Evolutionary conservation across 2,888 invertebrate genomes (phyloP), one percentile per base, ranked within the genome.

Genomic region (Aphidoletes aphidimyza): DNA sequence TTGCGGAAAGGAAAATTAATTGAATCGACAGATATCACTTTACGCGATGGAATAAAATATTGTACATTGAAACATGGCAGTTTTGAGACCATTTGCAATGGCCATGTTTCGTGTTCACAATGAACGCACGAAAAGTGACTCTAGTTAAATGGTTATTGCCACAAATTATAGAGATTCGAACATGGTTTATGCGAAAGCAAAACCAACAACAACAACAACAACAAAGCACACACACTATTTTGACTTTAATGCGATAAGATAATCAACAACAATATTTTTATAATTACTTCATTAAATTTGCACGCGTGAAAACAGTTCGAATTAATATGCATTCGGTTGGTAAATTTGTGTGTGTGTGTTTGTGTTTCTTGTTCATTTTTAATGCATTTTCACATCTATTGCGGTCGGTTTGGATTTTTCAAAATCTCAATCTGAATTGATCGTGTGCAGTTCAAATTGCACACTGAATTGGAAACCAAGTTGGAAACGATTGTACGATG

Each of bases 1-100:
- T 69, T 69, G 69, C 69, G 69, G 69, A 69, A 69, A 69, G 69
- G 69, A 69, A n/a, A 69, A 69, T 69, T 69, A 69, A 69, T 69
- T 69, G 69, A 69, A 69, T 69, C 69, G 69, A 69, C 69, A 69
- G 69, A 69, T 69, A 69, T 69, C 69, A 69, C 69, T 69, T 69
- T n/a, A n/a, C n/a, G 69, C 69, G 69, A 30, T 69, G 69, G 30
- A 69, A n/a, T n/a, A 30, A 30, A 69, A 69, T 30, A 69, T 30
- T 69, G 69, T 69, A 69, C 26, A 69, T n/a, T n/a, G n/a, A n/a
- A n/a, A n/a, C n/a, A n/a, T n/a, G n/a, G n/a, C n/a, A n/a, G n/a
- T n/a, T n/a, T n/a, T n/a, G n/a, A n/a, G n/a, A 11, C 5, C 69
- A 14, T 17, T 30, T 1, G 26, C 30, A n/a, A n/a, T 69, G 34